Evolutionary conservation across 2,797 vertebrate species (phyloP).

Genomic region (Basileuterus tristriatus): DNA sequence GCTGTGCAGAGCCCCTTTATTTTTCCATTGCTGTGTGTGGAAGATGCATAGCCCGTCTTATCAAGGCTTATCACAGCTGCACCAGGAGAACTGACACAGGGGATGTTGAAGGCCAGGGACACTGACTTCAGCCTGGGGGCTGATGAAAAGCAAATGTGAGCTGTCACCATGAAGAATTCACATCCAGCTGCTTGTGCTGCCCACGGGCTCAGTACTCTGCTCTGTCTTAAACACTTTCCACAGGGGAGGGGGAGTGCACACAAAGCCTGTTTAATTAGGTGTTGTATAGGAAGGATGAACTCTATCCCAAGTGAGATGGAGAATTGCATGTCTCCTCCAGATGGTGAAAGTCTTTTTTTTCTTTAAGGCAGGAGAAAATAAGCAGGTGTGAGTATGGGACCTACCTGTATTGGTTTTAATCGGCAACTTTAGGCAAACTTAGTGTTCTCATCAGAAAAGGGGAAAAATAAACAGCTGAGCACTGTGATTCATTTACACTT

Average conservation of each 20-base stretch:
- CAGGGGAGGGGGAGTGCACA: background rate
- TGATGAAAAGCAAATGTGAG: background rate
- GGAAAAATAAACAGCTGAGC: slow-evolving; percentile 81
- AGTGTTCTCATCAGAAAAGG: slow-evolving; percentile 68
- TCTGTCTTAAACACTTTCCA: background rate
- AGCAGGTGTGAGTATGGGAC: slow-evolving; percentile 58
- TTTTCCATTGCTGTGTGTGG: background rate
- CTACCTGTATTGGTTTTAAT: slow-evolving; percentile 71
- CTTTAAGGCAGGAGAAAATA: slow-evolving; percentile 17
- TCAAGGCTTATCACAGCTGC: accelerated
- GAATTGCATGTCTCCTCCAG: slow-evolving; percentile 6
- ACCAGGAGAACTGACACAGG: accelerated
- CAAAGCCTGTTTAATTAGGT: background rate
- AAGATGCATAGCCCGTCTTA: accelerated
- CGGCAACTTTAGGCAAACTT: slow-evolving; percentile 74
- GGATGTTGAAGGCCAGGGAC: background rate
- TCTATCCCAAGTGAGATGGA: slow-evolving; percentile 27
- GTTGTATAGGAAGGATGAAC: background rate
- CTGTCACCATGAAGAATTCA: background rate
- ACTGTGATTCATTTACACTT: slow-evolving; percentile 83
- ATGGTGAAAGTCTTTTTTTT: background rate
- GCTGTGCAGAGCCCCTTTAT: background rate
- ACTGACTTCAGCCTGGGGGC: background rate
- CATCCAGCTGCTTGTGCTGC: background rate
- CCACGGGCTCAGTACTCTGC: background rate